Evolutionary conservation across 2,888 invertebrate species (phyloP), one percentile per base, ranked within the genome.

Genomic region (Fissipunctia ypsillon): DNA sequence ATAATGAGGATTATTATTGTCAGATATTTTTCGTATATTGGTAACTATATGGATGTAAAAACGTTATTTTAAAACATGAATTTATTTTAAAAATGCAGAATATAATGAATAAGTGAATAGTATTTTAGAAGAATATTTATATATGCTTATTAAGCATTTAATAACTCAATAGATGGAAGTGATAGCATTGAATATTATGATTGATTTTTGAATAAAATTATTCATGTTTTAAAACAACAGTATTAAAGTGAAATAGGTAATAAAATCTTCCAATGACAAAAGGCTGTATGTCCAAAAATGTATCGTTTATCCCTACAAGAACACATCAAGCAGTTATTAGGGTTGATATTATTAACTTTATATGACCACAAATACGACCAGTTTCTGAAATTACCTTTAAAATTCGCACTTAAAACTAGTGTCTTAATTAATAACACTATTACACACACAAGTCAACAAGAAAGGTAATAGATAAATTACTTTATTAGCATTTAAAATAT

Each of bases 361-460:
- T 70, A 68, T 75, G 59, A 79, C 63, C 73, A 84, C 66, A 54
- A 80, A 73, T 84, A 83, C 31, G 63, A 83, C 69, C 77, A 80
- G 74, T 61, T 85, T 83, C 68, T 78, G 78, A 86, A 88, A 84
- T 85, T 78, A 80, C 66, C 64, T 83, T 89, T 84, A 83, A 88
- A 87, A 81, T 80, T 81, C 73, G 81, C 56, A 59, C 83, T 86
- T 87, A 88, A 81, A 88, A 69, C 73, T 88, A 88, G 81, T 88
- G 80, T 85, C 91, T 92, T 93, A 92, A 81, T 72, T 76, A 78
- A 73, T 75, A 74, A 83, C 91, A 80, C 82, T 94, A 94, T 92
- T 91, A 94, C 95, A 95, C 93, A 91, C 94, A 95, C 92, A 93
- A 94, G 94, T 95, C 94, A 95, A 96, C 95, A 95, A 94, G 95